Percentiles rank a stretch among this genome's conserved stretches.
These are phyloP conservation scores for Eustalomyia histrio DNA, from an alignment of 2,888 invertebrate species.

Conservation along the genomic window DNA sequence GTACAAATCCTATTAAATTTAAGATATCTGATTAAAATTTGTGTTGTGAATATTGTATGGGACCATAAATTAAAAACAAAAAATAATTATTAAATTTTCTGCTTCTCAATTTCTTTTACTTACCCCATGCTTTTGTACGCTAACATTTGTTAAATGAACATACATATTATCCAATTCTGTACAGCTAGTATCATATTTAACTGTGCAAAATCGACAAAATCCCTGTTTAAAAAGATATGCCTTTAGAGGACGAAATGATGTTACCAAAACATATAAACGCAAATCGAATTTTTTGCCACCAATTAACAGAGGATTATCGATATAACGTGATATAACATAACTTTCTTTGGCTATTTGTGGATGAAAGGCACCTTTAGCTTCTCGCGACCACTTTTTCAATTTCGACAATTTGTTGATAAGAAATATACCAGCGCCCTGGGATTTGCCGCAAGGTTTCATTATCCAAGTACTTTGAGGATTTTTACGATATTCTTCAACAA, in stretches of 20 bases:
- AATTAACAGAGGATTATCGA: constrained; percentile 95
- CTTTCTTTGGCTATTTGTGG: constrained; percentile 92
- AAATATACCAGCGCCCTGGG: constrained; percentile 96
- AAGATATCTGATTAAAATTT: too few relatives aligned
- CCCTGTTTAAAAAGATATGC: constrained; percentile 95
- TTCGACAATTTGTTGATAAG: constrained; percentile 97
- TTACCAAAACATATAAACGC: constrained; percentile 93
- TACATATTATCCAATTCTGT: constrained; percentile 95
- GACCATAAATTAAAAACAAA: too few relatives aligned
- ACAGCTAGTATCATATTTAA: constrained; percentile 94
- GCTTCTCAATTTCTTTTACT: constrained; percentile 47
- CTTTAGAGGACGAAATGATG: constrained; percentile 95
- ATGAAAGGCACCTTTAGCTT: constrained; percentile 91
- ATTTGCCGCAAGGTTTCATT: constrained; percentile 98
- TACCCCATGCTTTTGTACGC: constrained; percentile 96
- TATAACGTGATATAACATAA: constrained; percentile 98
- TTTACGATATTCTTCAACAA: constrained; percentile 97
- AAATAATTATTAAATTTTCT: too few relatives aligned
- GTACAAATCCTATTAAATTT: too few relatives aligned
- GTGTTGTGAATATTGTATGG: too few relatives aligned
- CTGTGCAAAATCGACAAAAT: constrained; percentile 97
- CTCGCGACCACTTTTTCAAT: constrained; percentile 93
- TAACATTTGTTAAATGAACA: constrained; percentile 97
- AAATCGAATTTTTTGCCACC: constrained; percentile 98
- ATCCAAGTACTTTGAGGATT: constrained; percentile 98